These are phyloP conservation scores for Aix galericulata DNA, from an alignment of 2,113 vertebrate genomes.

Conservation along the genomic window DNA sequence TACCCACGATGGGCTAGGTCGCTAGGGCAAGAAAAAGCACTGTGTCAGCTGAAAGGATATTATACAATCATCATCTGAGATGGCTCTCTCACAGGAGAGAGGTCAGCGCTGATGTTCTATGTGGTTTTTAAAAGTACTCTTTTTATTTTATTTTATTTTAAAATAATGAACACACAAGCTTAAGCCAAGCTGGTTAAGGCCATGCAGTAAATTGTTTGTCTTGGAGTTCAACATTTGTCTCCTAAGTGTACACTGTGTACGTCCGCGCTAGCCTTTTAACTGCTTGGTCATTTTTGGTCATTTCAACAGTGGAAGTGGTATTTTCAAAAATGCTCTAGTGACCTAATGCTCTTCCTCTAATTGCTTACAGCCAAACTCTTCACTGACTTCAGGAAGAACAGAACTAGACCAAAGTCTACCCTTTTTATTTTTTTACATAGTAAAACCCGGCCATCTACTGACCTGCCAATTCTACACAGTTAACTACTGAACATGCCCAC, in stretches of 20 bases:
- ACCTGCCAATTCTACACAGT: neutral
- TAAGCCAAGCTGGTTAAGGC: neutral
- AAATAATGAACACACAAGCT: neutral
- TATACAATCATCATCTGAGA: neutral
- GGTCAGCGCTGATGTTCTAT: neutral
- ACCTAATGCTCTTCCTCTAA: neutral
- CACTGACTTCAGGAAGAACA: neutral
- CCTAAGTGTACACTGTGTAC: neutral
- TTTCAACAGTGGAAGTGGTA: neutral
- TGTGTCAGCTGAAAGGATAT: neutral
- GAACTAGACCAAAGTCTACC: neutral
- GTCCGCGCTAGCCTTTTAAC: neutral
- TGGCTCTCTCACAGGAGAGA: neutral
- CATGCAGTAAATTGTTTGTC: neutral
- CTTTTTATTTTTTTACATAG: neutral
- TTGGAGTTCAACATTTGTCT: neutral
- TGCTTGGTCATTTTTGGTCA: neutral
- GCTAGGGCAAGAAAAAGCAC: neutral
- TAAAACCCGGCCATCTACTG: neutral
- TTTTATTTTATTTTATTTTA: neutral
- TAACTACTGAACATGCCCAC: neutral
- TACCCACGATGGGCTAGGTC: neutral
- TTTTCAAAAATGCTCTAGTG: neutral
- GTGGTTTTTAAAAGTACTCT: neutral
- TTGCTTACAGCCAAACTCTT: neutral